Evolutionary conservation across 53 echinoderm and acorn worm species (phyloP).

Genomic region (Apostichopus leukothele): DNA sequence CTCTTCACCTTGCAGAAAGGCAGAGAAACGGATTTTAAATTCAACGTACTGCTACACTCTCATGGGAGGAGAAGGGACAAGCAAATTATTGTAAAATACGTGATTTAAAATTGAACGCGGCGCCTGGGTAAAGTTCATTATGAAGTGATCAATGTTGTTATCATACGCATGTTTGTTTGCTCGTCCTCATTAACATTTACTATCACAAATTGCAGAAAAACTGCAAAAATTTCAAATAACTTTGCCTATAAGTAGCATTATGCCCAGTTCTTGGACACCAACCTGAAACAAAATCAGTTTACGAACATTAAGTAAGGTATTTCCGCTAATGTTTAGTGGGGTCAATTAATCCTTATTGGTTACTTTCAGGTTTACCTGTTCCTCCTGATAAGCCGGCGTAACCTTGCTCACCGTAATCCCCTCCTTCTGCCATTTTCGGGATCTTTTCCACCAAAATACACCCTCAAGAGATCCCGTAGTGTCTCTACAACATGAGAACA

Average conservation of each 20-base stretch:
- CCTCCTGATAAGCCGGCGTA: slow-evolving; percentile 50
- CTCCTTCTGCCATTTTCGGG: slow-evolving; percentile 33
- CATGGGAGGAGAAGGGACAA: background rate
- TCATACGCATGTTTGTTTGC: slow-evolving; percentile 45
- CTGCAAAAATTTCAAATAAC: background rate
- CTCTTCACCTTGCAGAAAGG: background rate
- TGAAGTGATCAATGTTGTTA: slow-evolving; percentile 47
- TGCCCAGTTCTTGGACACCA: background rate
- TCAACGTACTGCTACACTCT: background rate
- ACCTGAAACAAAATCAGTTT: background rate
- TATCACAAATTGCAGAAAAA: background rate
- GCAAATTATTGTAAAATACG: background rate
- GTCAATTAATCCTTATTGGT: slow-evolving; percentile 49
- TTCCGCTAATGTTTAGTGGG: slow-evolving; percentile 31
- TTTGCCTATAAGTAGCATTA: background rate
- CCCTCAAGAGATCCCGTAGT: background rate
- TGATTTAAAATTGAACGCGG: slow-evolving; percentile 35
- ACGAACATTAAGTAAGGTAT: background rate
- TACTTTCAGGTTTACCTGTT: slow-evolving; percentile 43
- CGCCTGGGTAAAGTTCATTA: slow-evolving; percentile 41
- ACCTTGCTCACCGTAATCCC: slow-evolving; percentile 36
- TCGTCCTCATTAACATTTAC: slow-evolving; percentile 17
- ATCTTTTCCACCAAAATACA: slow-evolving; percentile 13
- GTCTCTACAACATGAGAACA: background rate
- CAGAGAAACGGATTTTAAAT: background rate